A percentile compares a stretch with the other conserved stretches of the same genome.
phyloP scores from a whole-genome alignment of 2,113 vertebrate species.

The Micromys minutus region DNA sequence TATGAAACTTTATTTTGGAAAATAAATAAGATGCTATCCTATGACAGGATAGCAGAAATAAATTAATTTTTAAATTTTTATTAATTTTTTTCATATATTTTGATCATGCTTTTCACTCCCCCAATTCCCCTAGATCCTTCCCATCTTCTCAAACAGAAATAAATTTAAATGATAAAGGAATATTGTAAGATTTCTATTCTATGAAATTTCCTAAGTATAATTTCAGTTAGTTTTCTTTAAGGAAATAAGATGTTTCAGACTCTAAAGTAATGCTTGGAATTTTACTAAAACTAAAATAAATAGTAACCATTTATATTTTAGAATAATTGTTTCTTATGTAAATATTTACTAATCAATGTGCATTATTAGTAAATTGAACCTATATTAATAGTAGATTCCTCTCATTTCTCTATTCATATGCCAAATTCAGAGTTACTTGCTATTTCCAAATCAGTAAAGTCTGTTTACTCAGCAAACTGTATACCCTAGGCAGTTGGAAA shows the following conservation, averaged over 20 bases:
- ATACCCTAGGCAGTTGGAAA: conserved; percentile 26
- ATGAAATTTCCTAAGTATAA: not conserved
- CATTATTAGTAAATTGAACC: not conserved
- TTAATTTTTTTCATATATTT: not conserved
- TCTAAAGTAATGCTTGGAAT: conserved; percentile 18
- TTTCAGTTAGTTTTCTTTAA: conserved; percentile 37
- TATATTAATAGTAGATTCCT: not conserved
- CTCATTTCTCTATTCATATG: not conserved
- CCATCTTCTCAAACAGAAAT: not conserved
- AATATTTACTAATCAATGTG: not conserved
- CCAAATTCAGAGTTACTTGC: not conserved
- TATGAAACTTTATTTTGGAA: conserved; percentile 54
- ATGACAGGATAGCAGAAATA: not conserved
- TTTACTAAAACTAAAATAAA: not conserved
- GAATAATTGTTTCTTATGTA: not conserved
- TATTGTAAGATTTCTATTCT: not conserved
- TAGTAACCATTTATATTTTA: not conserved
- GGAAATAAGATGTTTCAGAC: not conserved
- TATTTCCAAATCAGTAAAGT: conserved; percentile 34
- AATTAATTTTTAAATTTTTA: not conserved
- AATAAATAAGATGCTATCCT: not conserved
- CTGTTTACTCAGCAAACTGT: conserved; percentile 42
- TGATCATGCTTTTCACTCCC: not conserved
- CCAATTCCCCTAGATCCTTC: not conserved
- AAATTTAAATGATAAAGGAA: conserved; percentile 26